Conservation (phyloP, 2,797 vertebrate genomes). For the Echeneis naucrates region DNA sequence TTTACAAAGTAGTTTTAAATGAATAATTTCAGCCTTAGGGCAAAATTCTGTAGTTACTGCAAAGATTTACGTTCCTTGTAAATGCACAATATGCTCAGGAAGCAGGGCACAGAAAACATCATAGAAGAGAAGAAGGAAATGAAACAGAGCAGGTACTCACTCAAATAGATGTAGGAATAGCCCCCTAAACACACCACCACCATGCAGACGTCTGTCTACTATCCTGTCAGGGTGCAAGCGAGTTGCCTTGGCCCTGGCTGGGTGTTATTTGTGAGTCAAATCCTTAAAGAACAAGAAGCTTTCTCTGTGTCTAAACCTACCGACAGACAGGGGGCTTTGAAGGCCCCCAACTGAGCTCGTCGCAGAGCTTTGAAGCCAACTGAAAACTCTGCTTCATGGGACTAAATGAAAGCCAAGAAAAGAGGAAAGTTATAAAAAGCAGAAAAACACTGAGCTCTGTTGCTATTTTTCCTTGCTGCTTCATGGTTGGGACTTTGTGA, state of each 20-base stretch:
- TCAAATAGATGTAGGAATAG: slow-evolving; percentile 68
- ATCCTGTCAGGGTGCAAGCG: slow-evolving; percentile 75
- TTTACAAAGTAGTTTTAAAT: slow-evolving; percentile 4
- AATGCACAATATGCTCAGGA: slow-evolving; percentile 40
- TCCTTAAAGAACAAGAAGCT: slow-evolving; percentile 88
- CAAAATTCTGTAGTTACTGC: slow-evolving; percentile 16
- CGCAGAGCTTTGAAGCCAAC: slow-evolving; percentile 86
- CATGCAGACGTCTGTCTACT: slow-evolving; percentile 65
- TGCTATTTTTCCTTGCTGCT: slow-evolving; percentile 50
- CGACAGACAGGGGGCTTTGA: slow-evolving; percentile 89
- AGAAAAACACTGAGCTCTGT: slow-evolving; percentile 54
- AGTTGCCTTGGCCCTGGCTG: slow-evolving; percentile 77
- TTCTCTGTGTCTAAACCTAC: slow-evolving; percentile 88
- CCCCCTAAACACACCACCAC: slow-evolving; percentile 71
- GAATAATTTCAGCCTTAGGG: slow-evolving; percentile 13
- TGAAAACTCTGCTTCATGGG: slow-evolving; percentile 84
- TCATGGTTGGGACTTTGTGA: slow-evolving; percentile 39
- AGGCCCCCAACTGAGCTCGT: slow-evolving; percentile 89
- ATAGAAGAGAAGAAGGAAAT: slow-evolving; percentile 51
- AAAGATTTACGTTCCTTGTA: slow-evolving; percentile 17
- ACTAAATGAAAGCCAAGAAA: slow-evolving; percentile 77
- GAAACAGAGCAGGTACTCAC: slow-evolving; percentile 75
- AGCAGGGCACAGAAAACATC: slow-evolving; percentile 42
- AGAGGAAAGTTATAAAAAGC: slow-evolving; percentile 71
- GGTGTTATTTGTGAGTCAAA: slow-evolving; percentile 87